phyloP scores from a whole-genome alignment of 2,113 vertebrate species.

The Opisthocomus hoazin region DNA sequence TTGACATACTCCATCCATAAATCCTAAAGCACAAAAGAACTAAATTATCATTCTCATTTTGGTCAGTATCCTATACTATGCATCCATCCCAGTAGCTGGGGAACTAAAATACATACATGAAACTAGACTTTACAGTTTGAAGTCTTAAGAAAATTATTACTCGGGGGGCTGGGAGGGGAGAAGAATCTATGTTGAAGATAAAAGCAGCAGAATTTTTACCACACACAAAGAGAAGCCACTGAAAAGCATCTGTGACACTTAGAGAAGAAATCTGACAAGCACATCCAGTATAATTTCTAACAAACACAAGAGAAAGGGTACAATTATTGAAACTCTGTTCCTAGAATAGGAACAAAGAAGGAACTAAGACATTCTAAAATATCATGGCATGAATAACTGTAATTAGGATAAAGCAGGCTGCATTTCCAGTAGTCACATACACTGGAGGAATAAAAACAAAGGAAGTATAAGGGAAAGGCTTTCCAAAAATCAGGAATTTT shows the following conservation, averaged over 20 bases:
- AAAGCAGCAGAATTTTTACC: neutral
- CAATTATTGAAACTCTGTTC: neutral
- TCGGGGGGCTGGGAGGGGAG: no score
- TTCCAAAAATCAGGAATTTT: neutral
- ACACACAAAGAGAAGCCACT: neutral
- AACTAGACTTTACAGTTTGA: neutral
- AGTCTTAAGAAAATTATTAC: neutral
- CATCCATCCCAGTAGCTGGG: neutral
- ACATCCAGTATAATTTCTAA: fast-evolving
- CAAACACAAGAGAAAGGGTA: neutral
- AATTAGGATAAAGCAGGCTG: neutral
- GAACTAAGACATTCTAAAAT: neutral
- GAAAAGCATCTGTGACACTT: neutral
- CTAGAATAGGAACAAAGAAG: neutral
- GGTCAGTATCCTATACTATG: neutral
- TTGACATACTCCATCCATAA: slow-evolving; percentile 93
- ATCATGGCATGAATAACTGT: neutral
- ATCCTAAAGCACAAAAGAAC: slow-evolving; percentile 69
- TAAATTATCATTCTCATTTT: neutral
- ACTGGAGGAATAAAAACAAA: neutral
- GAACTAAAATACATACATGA: neutral
- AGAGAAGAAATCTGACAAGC: neutral
- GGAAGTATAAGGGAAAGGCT: neutral
- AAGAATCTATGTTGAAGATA: neutral
- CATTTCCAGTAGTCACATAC: neutral